Conservation (phyloP, 2,888 invertebrate species). For the Agrotis segetum region DNA sequence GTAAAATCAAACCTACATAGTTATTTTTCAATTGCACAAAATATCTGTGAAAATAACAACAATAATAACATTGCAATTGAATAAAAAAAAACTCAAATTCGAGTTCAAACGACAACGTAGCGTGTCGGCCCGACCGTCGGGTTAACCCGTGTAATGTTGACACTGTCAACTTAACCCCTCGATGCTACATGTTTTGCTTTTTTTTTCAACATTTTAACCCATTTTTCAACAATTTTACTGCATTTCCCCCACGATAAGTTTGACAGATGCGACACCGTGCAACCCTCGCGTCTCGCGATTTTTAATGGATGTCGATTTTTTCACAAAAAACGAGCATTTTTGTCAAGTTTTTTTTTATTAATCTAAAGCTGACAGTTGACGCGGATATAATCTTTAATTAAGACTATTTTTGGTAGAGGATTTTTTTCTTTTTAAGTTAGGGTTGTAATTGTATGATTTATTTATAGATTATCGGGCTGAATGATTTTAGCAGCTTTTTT, state of each 20-base stretch:
- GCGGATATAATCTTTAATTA: slow-evolving; percentile 91
- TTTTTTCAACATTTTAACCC: slow-evolving; percentile 87
- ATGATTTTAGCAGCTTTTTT: slow-evolving; percentile 37
- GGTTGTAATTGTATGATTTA: slow-evolving; percentile 83
- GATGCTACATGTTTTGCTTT: slow-evolving; percentile 79
- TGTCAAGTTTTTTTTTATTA: slow-evolving; percentile 79
- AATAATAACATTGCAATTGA: slow-evolving; percentile 18
- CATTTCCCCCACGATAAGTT: slow-evolving; percentile 79
- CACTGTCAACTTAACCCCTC: slow-evolving; percentile 78
- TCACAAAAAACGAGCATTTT: slow-evolving; percentile 79
- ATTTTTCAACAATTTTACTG: slow-evolving; percentile 88
- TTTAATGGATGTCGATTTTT: slow-evolving; percentile 87
- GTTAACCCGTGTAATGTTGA: slow-evolving; percentile 79
- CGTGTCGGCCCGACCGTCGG: slow-evolving; percentile 74
- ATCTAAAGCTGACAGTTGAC: slow-evolving; percentile 90
- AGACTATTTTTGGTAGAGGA: slow-evolving; percentile 83
- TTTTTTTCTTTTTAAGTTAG: slow-evolving; percentile 68
- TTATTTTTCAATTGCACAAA: slow-evolving; percentile 4
- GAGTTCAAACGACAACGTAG: slow-evolving; percentile 66
- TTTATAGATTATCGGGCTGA: slow-evolving; percentile 74
- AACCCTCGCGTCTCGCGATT: slow-evolving; percentile 81
- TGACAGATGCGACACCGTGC: slow-evolving; percentile 85
- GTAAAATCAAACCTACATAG: not conserved
- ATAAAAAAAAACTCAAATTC: slow-evolving; percentile 41
- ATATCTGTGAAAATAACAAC: slow-evolving; percentile 3